These are phyloP conservation scores for Lepidocyrtinus sp. DNA, from an alignment of 2,888 invertebrate genomes.

Conservation along the genomic window DNA sequence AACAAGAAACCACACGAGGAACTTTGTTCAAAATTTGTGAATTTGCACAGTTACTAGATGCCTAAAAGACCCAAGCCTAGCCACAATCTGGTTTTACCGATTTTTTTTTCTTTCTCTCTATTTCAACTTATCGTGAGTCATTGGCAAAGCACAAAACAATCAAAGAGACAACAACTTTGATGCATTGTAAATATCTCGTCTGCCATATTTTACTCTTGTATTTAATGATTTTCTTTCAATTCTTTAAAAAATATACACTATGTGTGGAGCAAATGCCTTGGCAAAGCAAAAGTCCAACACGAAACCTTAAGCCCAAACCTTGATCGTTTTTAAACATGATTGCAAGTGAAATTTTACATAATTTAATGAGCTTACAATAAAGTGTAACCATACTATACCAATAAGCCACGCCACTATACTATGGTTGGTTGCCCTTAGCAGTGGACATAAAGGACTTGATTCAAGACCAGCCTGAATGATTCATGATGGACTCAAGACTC, in stretches of 20 bases:
- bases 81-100: slow-evolving; percentile 17
- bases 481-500: too few species aligned
- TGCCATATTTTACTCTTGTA: too few species aligned
- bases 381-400: slow-evolving; percentile 10
- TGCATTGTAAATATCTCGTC: too few species aligned
- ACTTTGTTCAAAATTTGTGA: not conserved
- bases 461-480: too few species aligned
- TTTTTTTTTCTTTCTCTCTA: slow-evolving; percentile 4
- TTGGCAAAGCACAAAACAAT: too few species aligned
- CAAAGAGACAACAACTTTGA: too few species aligned
- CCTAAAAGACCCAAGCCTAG: not conserved
- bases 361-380: slow-evolving; percentile 2
- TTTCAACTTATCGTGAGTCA: too few species aligned
- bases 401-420: not conserved
- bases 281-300: too few species aligned
- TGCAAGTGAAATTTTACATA: not conserved
- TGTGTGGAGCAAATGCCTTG: too few species aligned
- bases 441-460: too few species aligned
- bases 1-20: slow-evolving; percentile 1
- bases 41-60: not conserved
- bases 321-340: slow-evolving; percentile 4
- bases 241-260: too few species aligned
- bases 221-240: too few species aligned
- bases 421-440: slow-evolving; percentile 38
- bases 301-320: slow-evolving; percentile 5